phyloP scores from a whole-genome alignment of 2,888 invertebrate genomes.

The Disparrhopalites patrizii region DNA sequence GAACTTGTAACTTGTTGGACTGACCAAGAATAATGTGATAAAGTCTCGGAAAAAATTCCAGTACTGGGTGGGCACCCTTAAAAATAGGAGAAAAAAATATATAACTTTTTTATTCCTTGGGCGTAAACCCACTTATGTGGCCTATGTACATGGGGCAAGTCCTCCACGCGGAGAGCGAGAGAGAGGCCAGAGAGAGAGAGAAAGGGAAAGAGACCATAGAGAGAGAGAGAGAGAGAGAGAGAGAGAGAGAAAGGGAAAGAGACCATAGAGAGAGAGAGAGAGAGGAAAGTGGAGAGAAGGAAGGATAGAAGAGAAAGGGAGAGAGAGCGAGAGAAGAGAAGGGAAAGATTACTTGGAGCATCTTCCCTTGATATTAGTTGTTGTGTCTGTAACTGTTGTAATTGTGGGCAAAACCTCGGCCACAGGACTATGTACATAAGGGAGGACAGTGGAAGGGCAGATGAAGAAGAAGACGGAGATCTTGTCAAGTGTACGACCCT shows the following conservation, averaged over 20 bases:
- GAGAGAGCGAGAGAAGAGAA: background rate
- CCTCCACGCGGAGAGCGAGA: background rate
- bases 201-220: background rate
- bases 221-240: background rate
- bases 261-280: background rate
- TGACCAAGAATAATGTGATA: slow-evolving; percentile 27
- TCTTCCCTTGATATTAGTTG: background rate
- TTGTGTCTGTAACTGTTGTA: background rate
- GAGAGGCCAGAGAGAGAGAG: background rate
- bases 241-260: background rate
- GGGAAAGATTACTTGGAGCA: background rate
- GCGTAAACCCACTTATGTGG: slow-evolving; percentile 45
- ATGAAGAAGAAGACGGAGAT: too few species aligned
- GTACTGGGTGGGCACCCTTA: slow-evolving; percentile 47
- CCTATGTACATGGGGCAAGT: background rate
- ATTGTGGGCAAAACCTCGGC: too few species aligned
- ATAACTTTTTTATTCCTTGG: slow-evolving; percentile 43
- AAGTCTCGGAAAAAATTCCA: slow-evolving; percentile 40
- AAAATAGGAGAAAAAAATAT: slow-evolving; percentile 46
- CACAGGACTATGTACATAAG: too few species aligned
- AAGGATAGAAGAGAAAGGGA: background rate
- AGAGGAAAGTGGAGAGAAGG: background rate
- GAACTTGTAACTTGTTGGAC: too few species aligned
- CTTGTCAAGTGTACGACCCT: too few species aligned
- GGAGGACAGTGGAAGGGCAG: too few species aligned